Conservation (phyloP, 2,888 invertebrate genomes). For the Allolobophora icterica region DNA sequence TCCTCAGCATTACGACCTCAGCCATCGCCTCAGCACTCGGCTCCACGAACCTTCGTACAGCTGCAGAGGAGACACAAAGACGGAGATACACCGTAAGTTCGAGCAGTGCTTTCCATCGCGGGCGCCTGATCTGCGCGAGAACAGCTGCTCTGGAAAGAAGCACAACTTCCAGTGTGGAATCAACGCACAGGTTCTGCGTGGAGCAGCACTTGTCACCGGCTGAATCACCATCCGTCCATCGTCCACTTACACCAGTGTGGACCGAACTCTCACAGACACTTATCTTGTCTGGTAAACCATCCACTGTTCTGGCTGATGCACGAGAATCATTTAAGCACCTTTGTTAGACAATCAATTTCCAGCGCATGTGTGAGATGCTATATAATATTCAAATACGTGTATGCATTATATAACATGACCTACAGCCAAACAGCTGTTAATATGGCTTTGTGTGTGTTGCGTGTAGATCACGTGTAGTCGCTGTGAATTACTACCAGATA, state of each 20-base stretch:
- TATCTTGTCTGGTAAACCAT: background rate
- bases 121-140: constrained; percentile 60
- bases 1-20: constrained; percentile 54
- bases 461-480: too few species aligned
- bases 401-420: too few species aligned
- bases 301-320: background rate
- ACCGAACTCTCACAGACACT: background rate
- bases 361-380: too few species aligned
- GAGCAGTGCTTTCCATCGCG: constrained; percentile 56
- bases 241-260: background rate
- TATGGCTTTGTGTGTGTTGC: too few species aligned
- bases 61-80: constrained; percentile 49
- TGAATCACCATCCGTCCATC: background rate
- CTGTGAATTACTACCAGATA: too few species aligned
- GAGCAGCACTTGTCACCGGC: constrained; percentile 44
- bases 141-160: constrained; percentile 58
- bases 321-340: too few species aligned
- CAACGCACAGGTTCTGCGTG: constrained; percentile 59
- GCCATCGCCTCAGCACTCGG: constrained; percentile 55
- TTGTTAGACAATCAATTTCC: too few species aligned
- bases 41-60: constrained; percentile 55
- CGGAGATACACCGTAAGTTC: constrained; percentile 54
- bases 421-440: background rate
- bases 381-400: too few species aligned
- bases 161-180: constrained; percentile 57